Evolutionary conservation across 2,797 vertebrate genomes (phyloP), one percentile per base, ranked within the genome.

Genomic region (Danio albolineatus): DNA sequence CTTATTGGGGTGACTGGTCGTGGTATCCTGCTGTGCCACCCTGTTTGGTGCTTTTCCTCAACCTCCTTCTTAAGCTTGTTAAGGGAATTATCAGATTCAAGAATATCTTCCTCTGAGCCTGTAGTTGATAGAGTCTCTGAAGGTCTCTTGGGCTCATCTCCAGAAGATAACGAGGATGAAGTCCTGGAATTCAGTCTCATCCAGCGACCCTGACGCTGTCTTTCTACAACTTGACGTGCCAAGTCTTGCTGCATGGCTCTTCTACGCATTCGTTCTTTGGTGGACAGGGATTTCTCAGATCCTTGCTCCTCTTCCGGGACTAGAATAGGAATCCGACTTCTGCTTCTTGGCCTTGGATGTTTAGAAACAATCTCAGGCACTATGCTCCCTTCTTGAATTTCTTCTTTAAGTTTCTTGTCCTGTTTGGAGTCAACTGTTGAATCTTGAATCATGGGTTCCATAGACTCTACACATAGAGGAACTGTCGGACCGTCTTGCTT

Each of bases 51-150:
- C 77, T 86, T 85, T 84, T 92, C 85, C 85, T 86, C 91, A 8
- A 86, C 85, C 46, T 77, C 67, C 60, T 79, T 81, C 13, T 90
- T 90, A 0, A 86, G 70, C 65, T 87, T 92, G 13, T 92, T 90
- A 64, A 89, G 84, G 7, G 90, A 92, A 62, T 96, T 95, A 0
- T 97, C 96, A 0, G 94, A 95, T 87, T 95, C 92, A 0, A 95
- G 95, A 0, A 93, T 95, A 89, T 98, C 96, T 87, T 99, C 97
- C 90, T 99, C 97, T 0, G 97, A 98, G 19, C 95, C 96, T 0
- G 96, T 93, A 70, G 94, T 94, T 0, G 97, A 98, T 51, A 95
- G 88, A 0, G 95, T 97, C 88, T 98, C 96, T 0, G 96, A 97
- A 6, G 93, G 92, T 0, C 94, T 89, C 2, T 88, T 93, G 49